Evolutionary conservation across 2,113 vertebrate species (phyloP).

Genomic region (Poeciliopsis turrubarensis): DNA sequence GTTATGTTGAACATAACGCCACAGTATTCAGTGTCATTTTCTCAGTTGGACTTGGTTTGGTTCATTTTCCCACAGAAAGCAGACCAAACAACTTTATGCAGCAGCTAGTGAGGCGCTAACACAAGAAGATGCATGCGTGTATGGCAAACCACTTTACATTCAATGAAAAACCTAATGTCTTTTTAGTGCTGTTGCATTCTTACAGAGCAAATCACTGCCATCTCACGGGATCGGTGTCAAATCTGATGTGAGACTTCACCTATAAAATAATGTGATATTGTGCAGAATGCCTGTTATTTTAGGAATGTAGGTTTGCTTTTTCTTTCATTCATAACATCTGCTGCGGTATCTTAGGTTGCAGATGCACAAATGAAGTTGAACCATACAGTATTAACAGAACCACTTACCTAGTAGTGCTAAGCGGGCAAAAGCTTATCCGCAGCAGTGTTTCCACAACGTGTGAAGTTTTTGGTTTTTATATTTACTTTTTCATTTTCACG

Average conservation of each 20-base stretch:
- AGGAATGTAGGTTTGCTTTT: constrained; percentile 2
- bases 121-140: neutral
- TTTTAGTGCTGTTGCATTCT: constrained; percentile 33
- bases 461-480: constrained; percentile 13
- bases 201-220: constrained; percentile 52
- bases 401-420: constrained; percentile 25
- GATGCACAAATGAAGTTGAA: constrained; percentile 35
- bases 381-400: constrained; percentile 58
- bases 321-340: constrained; percentile 29
- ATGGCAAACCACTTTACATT: neutral
- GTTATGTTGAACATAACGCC: neutral
- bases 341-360: constrained; percentile 36
- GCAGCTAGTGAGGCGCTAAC: neutral
- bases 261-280: constrained; percentile 50
- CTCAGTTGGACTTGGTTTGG: neutral
- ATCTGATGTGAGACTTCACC: constrained; percentile 32
- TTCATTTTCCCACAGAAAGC: too few relatives aligned
- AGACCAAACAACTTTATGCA: too few relatives aligned
- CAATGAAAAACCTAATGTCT: neutral
- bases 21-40: neutral
- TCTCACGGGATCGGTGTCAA: constrained; percentile 30
- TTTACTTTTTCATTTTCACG: constrained; percentile 20
- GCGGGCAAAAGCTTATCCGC: neutral
- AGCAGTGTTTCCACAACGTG: constrained; percentile 19
- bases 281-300: constrained; percentile 49